Evolutionary conservation across 2,888 invertebrate species (phyloP).

Genomic region (Cheilosia variabilis): DNA sequence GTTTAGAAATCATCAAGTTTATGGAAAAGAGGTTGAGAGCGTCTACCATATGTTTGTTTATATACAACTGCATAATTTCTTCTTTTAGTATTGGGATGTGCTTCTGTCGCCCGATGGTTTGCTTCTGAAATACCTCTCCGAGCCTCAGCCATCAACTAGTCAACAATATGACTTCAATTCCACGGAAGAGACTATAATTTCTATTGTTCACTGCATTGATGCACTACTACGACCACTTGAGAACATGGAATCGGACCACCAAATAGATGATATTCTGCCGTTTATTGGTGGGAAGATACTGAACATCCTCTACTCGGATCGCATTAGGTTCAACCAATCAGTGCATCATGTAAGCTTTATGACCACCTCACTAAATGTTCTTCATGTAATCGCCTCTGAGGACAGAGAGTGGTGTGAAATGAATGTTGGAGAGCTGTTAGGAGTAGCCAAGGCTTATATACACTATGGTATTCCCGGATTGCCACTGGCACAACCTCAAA

Average conservation of each 20-base stretch:
- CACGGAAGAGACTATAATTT: constrained; percentile 76
- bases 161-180: constrained; percentile 73
- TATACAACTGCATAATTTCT: neutral
- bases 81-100: constrained; percentile 74
- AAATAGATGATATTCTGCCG: constrained; percentile 31
- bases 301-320: constrained; percentile 60
- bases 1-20: constrained; percentile 74
- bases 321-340: constrained; percentile 64
- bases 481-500: constrained; percentile 83
- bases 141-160: constrained; percentile 12
- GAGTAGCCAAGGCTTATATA: constrained; percentile 85
- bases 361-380: constrained; percentile 70
- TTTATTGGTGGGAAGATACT: constrained; percentile 68
- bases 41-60: neutral
- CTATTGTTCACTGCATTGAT: constrained; percentile 76
- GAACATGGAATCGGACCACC: constrained; percentile 38
- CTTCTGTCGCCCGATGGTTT: constrained; percentile 75
- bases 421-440: constrained; percentile 85
- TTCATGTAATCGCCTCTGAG: constrained; percentile 78
- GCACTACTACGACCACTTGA: constrained; percentile 64
- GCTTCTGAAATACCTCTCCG: constrained; percentile 60
- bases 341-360: constrained; percentile 65
- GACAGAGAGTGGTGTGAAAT: constrained; percentile 79
- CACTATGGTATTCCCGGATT: constrained; percentile 84
- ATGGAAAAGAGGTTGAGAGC: constrained; percentile 49